Evolutionary conservation across 2,888 invertebrate genomes (phyloP), one percentile per base, ranked within the genome.

Genomic region (Tenthredo distinguenda): DNA sequence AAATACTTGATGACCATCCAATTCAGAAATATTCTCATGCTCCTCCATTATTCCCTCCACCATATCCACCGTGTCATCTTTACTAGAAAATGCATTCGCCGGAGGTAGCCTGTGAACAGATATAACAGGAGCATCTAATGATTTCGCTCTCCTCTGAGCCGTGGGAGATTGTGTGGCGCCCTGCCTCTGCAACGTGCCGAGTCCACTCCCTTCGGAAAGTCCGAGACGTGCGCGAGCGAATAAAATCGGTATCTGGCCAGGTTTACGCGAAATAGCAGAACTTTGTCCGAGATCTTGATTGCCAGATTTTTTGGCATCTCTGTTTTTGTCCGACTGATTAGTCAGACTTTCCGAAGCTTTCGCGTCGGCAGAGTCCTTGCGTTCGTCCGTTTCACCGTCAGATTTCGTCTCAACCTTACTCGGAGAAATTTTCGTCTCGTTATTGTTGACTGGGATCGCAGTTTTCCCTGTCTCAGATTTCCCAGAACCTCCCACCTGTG

Each of bases 31-130:
- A 96, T 95, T 86, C 95, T 95, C 89, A 82, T 87, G 87, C 10
- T 89, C 89, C 62, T 91, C 90, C 18, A 86, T 40, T n/a, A 86
- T 58, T 91, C 96, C 96, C 88, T 97, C 97, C 86, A 96, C 95
- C 89, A 96, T 96, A 88, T 96, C 98, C 0, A 98, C 96, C 0
- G 98, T 98, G 91, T 98, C 98, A 91, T 98, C 98, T 94, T 98
- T 98, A 37, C 97, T 97, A 1, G 98, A 98, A 92, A 98, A 97
- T 0, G 98, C 97, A 93, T 97, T 97, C 93, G 97, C 96, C 9
- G 97, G 96, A 21, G 98, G 98, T 68, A 98, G 93, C 90, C 96
- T 95, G 92, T 96, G 97, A 47, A 98, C 94, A 31, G 97, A 96
- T 90, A 98, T 97, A 34, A 98, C 96, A 0, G 98, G 97, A 2